phyloP scores from a whole-genome alignment of 37 sponge, comb jelly and placozoan species.

The Hexactinellida sp. region DNA sequence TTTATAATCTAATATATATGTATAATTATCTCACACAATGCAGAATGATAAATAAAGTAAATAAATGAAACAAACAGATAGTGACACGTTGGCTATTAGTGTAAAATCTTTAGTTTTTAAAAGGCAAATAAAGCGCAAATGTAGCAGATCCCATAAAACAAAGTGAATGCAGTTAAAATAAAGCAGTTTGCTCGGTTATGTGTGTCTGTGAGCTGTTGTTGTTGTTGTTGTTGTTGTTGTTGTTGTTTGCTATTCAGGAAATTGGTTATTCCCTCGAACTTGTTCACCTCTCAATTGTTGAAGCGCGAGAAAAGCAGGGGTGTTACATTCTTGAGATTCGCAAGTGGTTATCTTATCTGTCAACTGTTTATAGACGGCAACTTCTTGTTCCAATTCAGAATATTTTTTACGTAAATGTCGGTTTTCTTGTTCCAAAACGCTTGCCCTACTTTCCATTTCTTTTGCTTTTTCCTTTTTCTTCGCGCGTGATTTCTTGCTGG shows the following conservation, averaged over 20 bases:
- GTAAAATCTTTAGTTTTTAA: background rate
- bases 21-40: background rate
- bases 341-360: background rate
- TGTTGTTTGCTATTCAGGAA: background rate
- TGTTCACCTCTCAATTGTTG: background rate
- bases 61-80: background rate
- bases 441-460: background rate
- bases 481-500: conserved; percentile 6
- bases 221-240: too few species aligned
- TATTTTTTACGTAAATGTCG: background rate
- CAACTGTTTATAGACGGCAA: background rate
- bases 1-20: too few species aligned
- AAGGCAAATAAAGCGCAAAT: background rate
- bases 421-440: background rate
- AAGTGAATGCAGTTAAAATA: conserved; percentile 13
- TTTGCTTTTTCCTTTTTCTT: conserved; percentile 15
- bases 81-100: background rate
- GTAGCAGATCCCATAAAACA: background rate
- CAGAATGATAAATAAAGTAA: background rate
- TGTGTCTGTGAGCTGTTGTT: background rate
- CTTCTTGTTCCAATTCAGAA: background rate
- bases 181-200: background rate
- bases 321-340: background rate
- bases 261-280: background rate
- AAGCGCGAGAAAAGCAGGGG: background rate